Conservation (phyloP, 2,797 vertebrate genomes). For the Cheracebus regulus region DNA sequence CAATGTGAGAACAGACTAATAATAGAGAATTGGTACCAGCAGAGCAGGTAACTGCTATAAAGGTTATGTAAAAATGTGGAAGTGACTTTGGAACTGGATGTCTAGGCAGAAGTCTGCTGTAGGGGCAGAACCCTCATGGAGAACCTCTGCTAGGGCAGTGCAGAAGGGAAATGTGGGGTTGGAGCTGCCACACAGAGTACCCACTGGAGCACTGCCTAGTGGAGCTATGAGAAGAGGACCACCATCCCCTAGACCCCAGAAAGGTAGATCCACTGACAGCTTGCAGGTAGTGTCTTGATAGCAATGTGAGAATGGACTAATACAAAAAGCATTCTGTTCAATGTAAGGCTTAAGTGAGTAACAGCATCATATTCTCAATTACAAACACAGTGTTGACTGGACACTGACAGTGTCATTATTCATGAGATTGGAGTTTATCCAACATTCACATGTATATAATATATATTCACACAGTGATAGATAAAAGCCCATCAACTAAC, state of each 20-base stretch:
- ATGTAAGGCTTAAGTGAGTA: not conserved
- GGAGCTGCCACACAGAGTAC: not conserved
- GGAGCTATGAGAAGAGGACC: not conserved
- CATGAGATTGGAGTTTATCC: not conserved
- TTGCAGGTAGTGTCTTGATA: not conserved
- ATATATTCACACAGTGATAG: too few relatives aligned
- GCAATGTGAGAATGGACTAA: not conserved
- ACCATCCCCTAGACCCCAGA: not conserved
- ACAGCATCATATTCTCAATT: not conserved
- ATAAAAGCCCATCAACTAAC: not conserved
- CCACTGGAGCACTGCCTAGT: not conserved
- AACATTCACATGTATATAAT: accelerated
- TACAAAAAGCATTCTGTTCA: not conserved
- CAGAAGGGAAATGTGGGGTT: not conserved
- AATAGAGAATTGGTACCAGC: not conserved
- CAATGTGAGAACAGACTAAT: not conserved
- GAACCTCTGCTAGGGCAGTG: not conserved
- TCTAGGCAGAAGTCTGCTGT: not conserved
- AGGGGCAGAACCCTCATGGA: not conserved
- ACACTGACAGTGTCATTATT: accelerated
- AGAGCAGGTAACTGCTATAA: not conserved
- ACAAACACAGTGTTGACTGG: not conserved
- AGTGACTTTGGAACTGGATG: not conserved
- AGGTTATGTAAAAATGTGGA: not conserved
- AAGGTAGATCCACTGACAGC: not conserved